Evolutionary conservation across 2,797 vertebrate genomes (phyloP), one percentile per base, ranked within the genome.

Genomic region (Cephalopachus bancanus): DNA sequence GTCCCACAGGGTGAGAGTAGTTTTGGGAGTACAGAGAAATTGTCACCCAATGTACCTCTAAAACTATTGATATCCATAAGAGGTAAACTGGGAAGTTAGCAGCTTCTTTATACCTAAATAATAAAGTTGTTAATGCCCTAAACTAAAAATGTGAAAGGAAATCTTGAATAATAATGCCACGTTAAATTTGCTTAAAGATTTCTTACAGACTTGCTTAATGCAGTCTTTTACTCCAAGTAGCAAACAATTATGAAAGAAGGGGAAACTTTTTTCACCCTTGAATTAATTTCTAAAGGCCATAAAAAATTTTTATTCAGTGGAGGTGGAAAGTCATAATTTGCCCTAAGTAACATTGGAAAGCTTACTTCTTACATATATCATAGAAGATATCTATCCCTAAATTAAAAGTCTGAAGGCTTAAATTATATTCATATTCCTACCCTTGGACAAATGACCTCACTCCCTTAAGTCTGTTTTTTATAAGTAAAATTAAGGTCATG

Each of bases 261-360:
- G 24, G 19, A 33, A 86, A 67, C 59, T 59, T 85, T 67, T 89
- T 83, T 49, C 49, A 83, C 10, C n/a, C 60, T 81, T 87, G 59
- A 96, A 65, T 81, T 79, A 83, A 89, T n/a, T 81, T 90, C 75
- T 86, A 72, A 53, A 64, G 65, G 59, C 72, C 57, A 71, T 84
- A 30, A 79, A 94, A 94, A 83, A 67, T 65, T 7, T 72, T 94
- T 96, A 51, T 86, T 83, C 75, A 87, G 10, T 90, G 26, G 19
- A 87, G 57, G 28, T 93, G 78, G 95, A 97, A 94, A 95, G n/a
- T 94, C 79, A 37, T 79, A 65, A 94, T 64, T 84, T 97, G 65
- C 65, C 80, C 83, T 74, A 55, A 93, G 69, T 67, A 69, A 83
- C 79, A 30, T 74, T 88, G 24, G 80, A 57, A 89, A 79, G 44